Conservation (phyloP, 2,888 invertebrate genomes). For the Dorcus hopei region DNA sequence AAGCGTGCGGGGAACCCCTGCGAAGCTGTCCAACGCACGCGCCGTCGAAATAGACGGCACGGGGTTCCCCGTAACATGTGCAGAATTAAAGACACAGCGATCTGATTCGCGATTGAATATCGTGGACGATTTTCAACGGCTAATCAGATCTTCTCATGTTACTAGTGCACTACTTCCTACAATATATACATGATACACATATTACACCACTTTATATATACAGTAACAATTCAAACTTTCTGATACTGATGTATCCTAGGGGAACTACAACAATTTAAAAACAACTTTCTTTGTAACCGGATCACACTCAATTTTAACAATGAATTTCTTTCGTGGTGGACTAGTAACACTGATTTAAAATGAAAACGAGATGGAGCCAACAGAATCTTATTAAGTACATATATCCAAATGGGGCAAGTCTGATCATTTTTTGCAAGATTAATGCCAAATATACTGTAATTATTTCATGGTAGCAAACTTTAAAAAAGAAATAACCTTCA, state of each 20-base stretch:
- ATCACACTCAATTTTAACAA: slow-evolving; percentile 1
- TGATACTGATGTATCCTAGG: background rate
- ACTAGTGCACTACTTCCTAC: slow-evolving; percentile 33
- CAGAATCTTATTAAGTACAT: background rate
- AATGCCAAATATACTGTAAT: too few relatives aligned
- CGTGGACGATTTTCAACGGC: background rate
- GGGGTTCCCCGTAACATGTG: background rate
- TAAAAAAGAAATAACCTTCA: too few relatives aligned
- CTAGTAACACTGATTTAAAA: slow-evolving; percentile 24
- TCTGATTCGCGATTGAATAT: background rate
- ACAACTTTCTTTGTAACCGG: background rate
- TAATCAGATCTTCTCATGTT: slow-evolving; percentile 22
- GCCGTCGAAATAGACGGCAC: background rate
- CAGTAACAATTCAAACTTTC: slow-evolving; percentile 15
- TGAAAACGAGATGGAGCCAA: background rate
- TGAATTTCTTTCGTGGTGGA: slow-evolving; percentile 13
- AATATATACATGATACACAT: slow-evolving; percentile 27
- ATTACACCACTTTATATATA: slow-evolving; percentile 26
- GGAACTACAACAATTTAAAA: background rate
- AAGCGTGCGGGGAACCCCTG: slow-evolving; percentile 5
- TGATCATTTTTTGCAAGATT: too few relatives aligned
- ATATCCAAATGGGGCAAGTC: background rate
- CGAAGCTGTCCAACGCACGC: background rate
- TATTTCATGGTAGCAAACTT: too few relatives aligned
- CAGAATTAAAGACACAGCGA: background rate